These are phyloP conservation scores for Pristionchus mayeri DNA, from an alignment of 2,888 invertebrate genomes.

Conservation along the genomic window DNA sequence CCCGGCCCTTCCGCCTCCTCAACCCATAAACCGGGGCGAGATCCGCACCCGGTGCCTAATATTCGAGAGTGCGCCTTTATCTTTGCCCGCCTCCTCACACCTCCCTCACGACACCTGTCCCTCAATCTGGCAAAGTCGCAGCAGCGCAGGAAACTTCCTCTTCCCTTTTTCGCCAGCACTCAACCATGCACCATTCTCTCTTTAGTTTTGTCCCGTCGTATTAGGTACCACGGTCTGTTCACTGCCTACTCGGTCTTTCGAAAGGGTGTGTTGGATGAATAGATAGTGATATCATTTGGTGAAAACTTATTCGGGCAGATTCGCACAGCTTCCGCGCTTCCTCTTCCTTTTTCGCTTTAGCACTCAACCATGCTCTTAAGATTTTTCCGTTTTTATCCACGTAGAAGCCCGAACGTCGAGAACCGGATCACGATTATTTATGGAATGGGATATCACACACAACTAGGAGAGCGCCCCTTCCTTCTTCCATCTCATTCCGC, in stretches of 20 bases:
- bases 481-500: not conserved
- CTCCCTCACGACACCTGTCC: not conserved
- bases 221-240: no score
- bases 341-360: not conserved
- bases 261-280: no score
- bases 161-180: not conserved
- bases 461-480: conserved; percentile 1
- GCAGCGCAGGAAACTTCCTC: not conserved
- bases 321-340: no score
- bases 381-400: not conserved
- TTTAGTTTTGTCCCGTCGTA: no score
- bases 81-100: not conserved
- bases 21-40: conserved; percentile 20
- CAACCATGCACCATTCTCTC: no score
- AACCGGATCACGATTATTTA: conserved; percentile 34
- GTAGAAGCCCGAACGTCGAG: not conserved
- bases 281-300: no score
- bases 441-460: conserved; percentile 27
- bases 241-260: no score
- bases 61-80: conserved; percentile 37
- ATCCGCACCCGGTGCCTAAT: not conserved
- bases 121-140: conserved; percentile 9
- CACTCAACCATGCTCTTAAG: no score
- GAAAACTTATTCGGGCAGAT: no score
- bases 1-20: not conserved